A percentile compares a stretch with the other conserved stretches of the same genome.
Evolutionary conservation across 37 sponge, comb jelly and placozoan genomes (phyloP).

Genomic region (Spongilla lacustris): DNA sequence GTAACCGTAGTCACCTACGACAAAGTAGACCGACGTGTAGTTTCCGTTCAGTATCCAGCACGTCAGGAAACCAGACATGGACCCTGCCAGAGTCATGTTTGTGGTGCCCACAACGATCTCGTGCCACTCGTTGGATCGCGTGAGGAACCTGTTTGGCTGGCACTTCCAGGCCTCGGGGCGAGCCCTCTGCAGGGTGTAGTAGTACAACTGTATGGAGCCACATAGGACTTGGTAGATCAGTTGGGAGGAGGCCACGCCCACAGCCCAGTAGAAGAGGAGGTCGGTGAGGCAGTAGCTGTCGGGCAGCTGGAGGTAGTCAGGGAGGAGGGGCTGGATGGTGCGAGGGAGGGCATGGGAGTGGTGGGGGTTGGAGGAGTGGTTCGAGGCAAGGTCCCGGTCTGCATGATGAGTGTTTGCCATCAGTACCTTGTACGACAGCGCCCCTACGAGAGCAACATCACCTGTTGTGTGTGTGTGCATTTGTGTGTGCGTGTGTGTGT

Average conservation of each 20-base stretch:
- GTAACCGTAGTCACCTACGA: conserved; percentile 42
- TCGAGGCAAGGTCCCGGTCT: background rate
- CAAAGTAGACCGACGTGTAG: conserved; percentile 47
- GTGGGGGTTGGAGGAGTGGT: background rate
- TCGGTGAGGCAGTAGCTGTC: conserved; percentile 23
- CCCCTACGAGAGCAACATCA: conserved; percentile 9
- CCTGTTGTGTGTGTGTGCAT: conserved; percentile 8
- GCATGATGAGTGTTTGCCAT: background rate
- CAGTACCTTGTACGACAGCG: conserved; percentile 1
- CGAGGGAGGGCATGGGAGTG: background rate
- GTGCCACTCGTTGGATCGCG: conserved; percentile 46
- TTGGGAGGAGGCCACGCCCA: conserved; percentile 17
- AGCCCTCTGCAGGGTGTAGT: conserved; percentile 23
- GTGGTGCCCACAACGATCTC: conserved; percentile 43
- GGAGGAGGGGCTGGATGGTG: conserved; percentile 9
- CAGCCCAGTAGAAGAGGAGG: conserved; percentile 13
- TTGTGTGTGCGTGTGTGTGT: background rate
- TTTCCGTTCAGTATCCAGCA: conserved; percentile 50
- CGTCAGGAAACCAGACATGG: conserved; percentile 28
- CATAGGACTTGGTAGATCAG: conserved; percentile 41
- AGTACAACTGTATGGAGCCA: conserved; percentile 37
- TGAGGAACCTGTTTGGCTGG: conserved; percentile 54
- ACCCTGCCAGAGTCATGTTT: conserved; percentile 30
- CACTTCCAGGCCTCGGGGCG: conserved; percentile 47
- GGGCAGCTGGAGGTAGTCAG: conserved; percentile 35